Conservation (phyloP, 2,888 invertebrate genomes). For the Lithosia quadra region DNA sequence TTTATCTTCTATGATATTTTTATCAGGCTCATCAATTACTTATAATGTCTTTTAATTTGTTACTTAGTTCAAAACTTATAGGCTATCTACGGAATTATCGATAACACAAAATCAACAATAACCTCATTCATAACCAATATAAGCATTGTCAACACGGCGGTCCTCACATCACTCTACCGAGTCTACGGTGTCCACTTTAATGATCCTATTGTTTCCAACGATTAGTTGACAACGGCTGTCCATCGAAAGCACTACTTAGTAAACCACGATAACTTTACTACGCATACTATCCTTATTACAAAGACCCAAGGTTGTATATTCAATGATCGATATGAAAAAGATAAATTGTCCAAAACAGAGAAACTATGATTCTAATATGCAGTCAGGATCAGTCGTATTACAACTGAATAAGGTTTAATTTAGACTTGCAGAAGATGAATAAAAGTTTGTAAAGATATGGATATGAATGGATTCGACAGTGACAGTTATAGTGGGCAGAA, state of each 20-base stretch:
- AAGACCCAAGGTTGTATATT: constrained; percentile 29
- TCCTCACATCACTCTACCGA: constrained; percentile 76
- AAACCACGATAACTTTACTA: constrained; percentile 29
- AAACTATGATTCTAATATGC: constrained; percentile 25
- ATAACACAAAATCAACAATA: constrained; percentile 37
- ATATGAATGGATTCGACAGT: constrained; percentile 75
- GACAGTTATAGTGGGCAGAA: constrained; percentile 76
- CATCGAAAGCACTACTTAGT: constrained; percentile 67
- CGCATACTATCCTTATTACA: constrained; percentile 30
- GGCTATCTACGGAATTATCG: constrained; percentile 12
- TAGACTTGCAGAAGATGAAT: constrained; percentile 29
- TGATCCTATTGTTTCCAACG: constrained; percentile 81
- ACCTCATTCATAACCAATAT: constrained; percentile 63
- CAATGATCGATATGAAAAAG: constrained; percentile 4
- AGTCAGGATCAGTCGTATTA: constrained; percentile 40
- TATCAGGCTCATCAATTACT: not conserved
- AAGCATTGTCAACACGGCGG: constrained; percentile 73
- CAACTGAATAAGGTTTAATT: constrained; percentile 51
- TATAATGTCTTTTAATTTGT: not conserved
- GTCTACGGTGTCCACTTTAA: constrained; percentile 79
- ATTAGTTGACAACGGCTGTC: constrained; percentile 73
- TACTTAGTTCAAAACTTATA: constrained; percentile 18
- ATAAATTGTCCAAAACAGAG: constrained; percentile 22
- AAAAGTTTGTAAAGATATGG: constrained; percentile 55
- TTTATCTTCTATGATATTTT: not conserved